These are phyloP conservation scores for Gopherus evgoodei DNA, from an alignment of 2,113 vertebrate genomes.

Conservation along the genomic window DNA sequence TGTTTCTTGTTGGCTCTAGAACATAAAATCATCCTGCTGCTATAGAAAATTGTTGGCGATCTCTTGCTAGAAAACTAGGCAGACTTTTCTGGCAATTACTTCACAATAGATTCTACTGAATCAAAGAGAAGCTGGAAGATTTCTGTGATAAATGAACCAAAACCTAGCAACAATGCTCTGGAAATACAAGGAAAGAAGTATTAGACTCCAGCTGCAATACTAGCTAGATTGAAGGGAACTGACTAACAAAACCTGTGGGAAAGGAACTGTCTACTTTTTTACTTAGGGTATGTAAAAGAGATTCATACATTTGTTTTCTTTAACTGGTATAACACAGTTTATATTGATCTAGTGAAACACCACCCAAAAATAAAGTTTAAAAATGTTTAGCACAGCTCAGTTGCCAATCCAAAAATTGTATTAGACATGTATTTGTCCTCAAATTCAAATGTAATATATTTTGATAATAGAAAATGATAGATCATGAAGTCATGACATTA, in stretches of 20 bases:
- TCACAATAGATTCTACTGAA: not conserved
- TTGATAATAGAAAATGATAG: conserved; percentile 59
- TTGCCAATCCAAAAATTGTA: conserved; percentile 59
- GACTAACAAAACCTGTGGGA: not conserved
- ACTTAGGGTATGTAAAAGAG: conserved; percentile 22
- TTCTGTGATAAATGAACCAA: conserved; percentile 26
- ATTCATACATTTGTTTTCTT: conserved; percentile 50
- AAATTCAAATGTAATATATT: conserved; percentile 55
- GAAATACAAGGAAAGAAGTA: conserved; percentile 43
- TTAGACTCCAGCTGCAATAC: not conserved
- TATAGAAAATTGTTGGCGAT: conserved; percentile 10
- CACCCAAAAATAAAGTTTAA: conserved; percentile 62
- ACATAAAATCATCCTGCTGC: conserved; percentile 3
- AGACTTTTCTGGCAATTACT: conserved; percentile 2
- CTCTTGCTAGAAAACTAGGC: conserved; percentile 11
- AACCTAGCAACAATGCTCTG: not conserved
- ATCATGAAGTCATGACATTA: conserved; percentile 65
- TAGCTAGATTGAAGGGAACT: not conserved
- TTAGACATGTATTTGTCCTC: conserved; percentile 28
- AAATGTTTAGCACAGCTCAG: conserved; percentile 49
- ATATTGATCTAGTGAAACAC: conserved; percentile 57
- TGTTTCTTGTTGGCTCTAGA: conserved; percentile 2
- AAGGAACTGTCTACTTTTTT: conserved; percentile 12
- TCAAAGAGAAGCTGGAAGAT: not conserved
- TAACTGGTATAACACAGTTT: conserved; percentile 2